These are phyloP conservation scores for Lepeophtheirus nordmannii DNA, from an alignment of 2,888 invertebrate genomes.

Conservation along the genomic window DNA sequence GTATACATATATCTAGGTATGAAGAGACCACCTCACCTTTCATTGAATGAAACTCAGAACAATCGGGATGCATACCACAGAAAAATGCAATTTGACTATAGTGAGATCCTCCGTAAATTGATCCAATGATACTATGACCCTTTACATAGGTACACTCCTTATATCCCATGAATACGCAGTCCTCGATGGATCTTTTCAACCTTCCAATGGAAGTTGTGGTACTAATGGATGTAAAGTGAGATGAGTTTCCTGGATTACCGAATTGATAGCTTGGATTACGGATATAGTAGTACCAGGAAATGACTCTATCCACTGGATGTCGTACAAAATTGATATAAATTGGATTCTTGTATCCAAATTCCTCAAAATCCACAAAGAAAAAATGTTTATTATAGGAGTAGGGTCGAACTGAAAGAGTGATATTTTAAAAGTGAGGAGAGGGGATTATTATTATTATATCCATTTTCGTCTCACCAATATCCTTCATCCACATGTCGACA, in stretches of 20 bases:
- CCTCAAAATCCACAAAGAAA: conserved; percentile 12
- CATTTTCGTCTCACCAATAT: neutral
- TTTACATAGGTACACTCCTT: neutral
- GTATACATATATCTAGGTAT: no score
- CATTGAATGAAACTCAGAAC: neutral
- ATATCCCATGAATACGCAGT: neutral
- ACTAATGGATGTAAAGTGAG: neutral
- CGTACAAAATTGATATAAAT: conserved; percentile 21
- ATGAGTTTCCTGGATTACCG: neutral
- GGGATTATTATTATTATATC: no score
- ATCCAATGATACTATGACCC: neutral
- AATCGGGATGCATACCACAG: neutral
- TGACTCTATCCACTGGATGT: conserved; percentile 12
- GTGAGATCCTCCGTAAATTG: neutral
- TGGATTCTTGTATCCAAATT: neutral
- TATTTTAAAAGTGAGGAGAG: no score
- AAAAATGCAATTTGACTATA: conserved; percentile 10
- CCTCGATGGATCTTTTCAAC: conserved; percentile 11
- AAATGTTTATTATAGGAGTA: conserved; percentile 4
- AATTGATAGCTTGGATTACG: neutral
- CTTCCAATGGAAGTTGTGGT: neutral
- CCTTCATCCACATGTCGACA: neutral
- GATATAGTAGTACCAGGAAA: conserved; percentile 21
- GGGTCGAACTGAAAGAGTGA: neutral
- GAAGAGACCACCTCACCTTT: no score